Base-by-base conservation (phyloP, 2,113 vertebrate genomes). In the Mustela nigripes region DNA sequence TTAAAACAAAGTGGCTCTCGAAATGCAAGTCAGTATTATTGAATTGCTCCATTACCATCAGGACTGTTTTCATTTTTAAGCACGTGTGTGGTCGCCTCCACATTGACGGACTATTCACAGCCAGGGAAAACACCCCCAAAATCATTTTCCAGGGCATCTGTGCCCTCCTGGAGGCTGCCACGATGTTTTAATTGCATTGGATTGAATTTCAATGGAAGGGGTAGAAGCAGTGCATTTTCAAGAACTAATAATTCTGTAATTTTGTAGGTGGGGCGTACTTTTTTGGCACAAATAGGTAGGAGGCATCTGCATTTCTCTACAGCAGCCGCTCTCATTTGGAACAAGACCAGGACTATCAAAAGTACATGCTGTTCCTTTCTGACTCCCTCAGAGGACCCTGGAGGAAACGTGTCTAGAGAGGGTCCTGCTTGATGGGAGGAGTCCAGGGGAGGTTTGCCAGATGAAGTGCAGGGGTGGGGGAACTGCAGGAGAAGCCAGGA, bases 121-220 rank as follows among this genome's bases (percentile, higher is more conserved):
- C 98, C 98, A 98, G 98, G 95, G 98, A 98, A 99, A 99, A 98
- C 97, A 98, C 95, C 91, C 94, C 94, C 94, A 97, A 95, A 98
- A 98, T 98, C 98, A 98, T 95, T 99, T 98, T 98, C 98, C 98
- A 98, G 98, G 98, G 98, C 94, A 96, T 98, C 98, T 98, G 98
- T 97, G 97, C 96, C 97, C 98, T 97, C 79, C 33, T 89, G 84
- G 95, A 63, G 97, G 84, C 98, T 98, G 98, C 98, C 98, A 98
- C 94, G 76, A 96, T 93, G 81, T 96, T 99, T 99, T 98, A 98
- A 98, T 98, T 98, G 98, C 98, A 97, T 87, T 97, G 91, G 97
- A 96, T 95, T 98, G 96, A 97, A 97, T 98, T 98, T 98, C 98
- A 97, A 96, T 90, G 97, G 95, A 98, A 98, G 74, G 95, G 36